Base-by-base conservation (phyloP, 2,113 vertebrate genomes). In the Hippocampus zosterae region DNA sequence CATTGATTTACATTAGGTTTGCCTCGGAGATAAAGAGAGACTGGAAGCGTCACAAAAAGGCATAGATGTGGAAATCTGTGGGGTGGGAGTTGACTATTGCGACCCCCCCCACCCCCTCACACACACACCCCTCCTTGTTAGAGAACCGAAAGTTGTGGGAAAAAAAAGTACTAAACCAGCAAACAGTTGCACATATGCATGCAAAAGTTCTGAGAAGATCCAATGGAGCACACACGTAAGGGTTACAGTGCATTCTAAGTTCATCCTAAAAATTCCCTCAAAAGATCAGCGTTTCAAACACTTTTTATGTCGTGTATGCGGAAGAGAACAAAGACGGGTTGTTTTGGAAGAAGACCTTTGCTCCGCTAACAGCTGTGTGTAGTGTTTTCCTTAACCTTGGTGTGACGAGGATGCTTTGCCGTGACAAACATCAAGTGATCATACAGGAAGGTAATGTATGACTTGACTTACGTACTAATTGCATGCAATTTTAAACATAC, bases 401-500 rank as follows among this genome's bases (percentile, higher is more conserved):
- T 82, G 83, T 88, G 85, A 79, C 77, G 83, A 87, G 57, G 87
- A 88, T 87, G 79, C 71, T 89, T 89, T 92, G 89, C 83, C 16
- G 85, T 91, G 88, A 84, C 70, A 86, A 82, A 82, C 78, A 78
- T 81, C 85, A 83, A 73, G 63, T 40, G 33, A 67, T 48, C 84
- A 62, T 29, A 65, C 25, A 78, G 37, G 61, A 86, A 92, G 91
- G 91, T 88, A 89, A 92, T 84, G 90, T 90, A 92, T 71, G 73
- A 65, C 76, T 82, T 82, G 40, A 78, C 73, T 67, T 74, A 79
- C 73, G 65, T 75, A 57, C 66, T 63, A 79, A 27, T 41, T 84
- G 90, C 90, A 91, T 85, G 88, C 53, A 62, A 81, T n/a, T 68
- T 70, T 5, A 78, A 79, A 71, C 69, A 81, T 82, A 84, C 73